Percentiles rank a stretch among this genome's conserved stretches.
Evolutionary conservation across 1,140 invertebrate species (phyloP).

Genomic region (Plectrocnemia conspersa): DNA sequence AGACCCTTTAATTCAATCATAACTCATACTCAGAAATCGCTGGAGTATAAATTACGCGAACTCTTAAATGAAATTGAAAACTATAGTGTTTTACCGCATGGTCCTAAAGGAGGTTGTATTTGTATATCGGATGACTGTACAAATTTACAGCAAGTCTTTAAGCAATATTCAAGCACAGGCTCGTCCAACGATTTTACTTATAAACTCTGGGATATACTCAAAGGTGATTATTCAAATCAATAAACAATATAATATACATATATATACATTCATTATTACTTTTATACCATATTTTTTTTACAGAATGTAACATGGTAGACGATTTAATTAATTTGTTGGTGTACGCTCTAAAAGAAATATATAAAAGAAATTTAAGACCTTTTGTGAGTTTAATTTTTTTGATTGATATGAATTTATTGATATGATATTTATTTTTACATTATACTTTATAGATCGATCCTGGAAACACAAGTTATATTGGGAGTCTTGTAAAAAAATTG

Average conservation of each 20-base stretch:
- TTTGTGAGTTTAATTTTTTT: slow-evolving; percentile 43
- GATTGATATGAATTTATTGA: background rate
- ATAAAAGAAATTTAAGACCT: slow-evolving; percentile 46
- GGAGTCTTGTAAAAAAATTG: slow-evolving; percentile 46
- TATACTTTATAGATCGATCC: slow-evolving; percentile 47
- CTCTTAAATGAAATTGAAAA: slow-evolving; percentile 47
- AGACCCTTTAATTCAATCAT: slow-evolving; percentile 20
- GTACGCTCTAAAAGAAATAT: slow-evolving; percentile 46
- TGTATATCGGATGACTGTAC: slow-evolving; percentile 43
- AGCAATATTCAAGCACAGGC: slow-evolving; percentile 36
- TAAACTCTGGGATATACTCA: slow-evolving; percentile 49
- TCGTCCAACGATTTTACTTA: slow-evolving; percentile 51
- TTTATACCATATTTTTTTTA: slow-evolving; percentile 29
- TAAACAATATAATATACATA: background rate
- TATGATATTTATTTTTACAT: slow-evolving; percentile 4
- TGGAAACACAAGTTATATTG: slow-evolving; percentile 47
- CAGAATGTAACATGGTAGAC: slow-evolving; percentile 48
- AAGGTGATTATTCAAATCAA: slow-evolving; percentile 38
- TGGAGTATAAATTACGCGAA: slow-evolving; percentile 38
- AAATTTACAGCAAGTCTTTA: slow-evolving; percentile 41
- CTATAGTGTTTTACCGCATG: slow-evolving; percentile 46
- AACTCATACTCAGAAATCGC: slow-evolving; percentile 6
- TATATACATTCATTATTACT: background rate
- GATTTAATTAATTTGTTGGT: slow-evolving; percentile 45
- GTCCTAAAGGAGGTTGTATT: slow-evolving; percentile 43